Percentiles rank a stretch among this genome's conserved stretches.
phyloP scores from a whole-genome alignment of 2,797 vertebrate species.

The Pangasius macronema region DNA sequence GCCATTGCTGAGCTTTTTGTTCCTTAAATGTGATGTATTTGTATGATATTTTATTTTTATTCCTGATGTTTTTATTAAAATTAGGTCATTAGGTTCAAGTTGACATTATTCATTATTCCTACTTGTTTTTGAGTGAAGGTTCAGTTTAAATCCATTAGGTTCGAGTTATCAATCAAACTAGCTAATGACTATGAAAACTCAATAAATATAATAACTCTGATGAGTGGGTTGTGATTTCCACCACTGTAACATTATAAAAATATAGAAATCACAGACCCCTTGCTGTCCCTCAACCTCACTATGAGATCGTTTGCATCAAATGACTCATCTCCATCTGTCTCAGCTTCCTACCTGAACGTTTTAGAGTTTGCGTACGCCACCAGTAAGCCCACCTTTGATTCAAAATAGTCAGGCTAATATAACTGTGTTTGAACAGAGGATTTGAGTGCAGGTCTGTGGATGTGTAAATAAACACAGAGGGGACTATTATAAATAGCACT shows the following conservation, averaged over 20 bases:
- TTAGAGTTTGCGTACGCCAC: neutral
- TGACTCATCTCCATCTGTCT: neutral
- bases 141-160: neutral
- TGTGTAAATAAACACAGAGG: constrained; percentile 46
- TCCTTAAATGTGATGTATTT: neutral
- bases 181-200: neutral
- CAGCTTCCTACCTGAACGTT: neutral
- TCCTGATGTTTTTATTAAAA: neutral
- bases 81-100: neutral
- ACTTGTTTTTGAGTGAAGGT: neutral
- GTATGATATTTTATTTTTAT: neutral
- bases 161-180: neutral
- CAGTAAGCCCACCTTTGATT: constrained; percentile 50
- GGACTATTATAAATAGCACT: constrained; percentile 32
- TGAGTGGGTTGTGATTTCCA: no score
- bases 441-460: constrained; percentile 46
- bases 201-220: neutral
- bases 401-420: constrained; percentile 58
- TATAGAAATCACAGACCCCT: neutral
- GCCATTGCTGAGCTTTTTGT: neutral
- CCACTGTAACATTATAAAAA: neutral
- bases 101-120: neutral
- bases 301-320: neutral
- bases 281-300: neutral
- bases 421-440: constrained; percentile 49